Evolutionary conservation across 2,113 vertebrate species (phyloP), one percentile per base, ranked within the genome.

Genomic region (Albula goreensis): DNA sequence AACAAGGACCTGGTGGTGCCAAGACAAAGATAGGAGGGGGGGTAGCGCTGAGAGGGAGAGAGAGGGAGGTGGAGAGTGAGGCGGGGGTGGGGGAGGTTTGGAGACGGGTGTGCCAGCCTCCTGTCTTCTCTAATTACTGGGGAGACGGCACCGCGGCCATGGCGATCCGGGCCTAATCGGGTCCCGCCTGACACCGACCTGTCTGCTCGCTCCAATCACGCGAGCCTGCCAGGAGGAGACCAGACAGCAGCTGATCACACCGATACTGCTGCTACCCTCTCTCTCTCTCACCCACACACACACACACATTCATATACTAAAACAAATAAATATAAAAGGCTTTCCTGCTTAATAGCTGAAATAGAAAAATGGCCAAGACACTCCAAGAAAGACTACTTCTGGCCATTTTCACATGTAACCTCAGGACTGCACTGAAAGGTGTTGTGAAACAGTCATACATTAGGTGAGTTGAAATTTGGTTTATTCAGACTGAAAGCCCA

Each of bases 51-150:
- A 60, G 49, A 17, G 13, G 78, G 66, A 9, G n/a, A 22, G 66
- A 13, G 80, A 52, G 0, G 11, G 80, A 77, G 53, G 80, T 60
- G 90, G 81, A 79, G 86, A 53, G 19, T 15, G 49, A 63, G 49
- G 49, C 4, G 85, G 70, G 10, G 22, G n/a, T 2, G 13, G 78
- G 49, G 13, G 79, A 70, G 53, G 80, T 5, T 66, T 77, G 90
- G 81, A 79, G 86, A 50, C 60, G 19, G 1, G 82, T 88, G 90
- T 93, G 93, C 91, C 94, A 95, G 93, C 91, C 88, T 92, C 94
- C 70, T 93, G 93, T 93, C 93, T 94, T 86, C 89, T 93, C 90
- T 93, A 94, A 96, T 94, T 92, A 94, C 91, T 87, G 92, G 90
- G 91, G 91, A 92, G 92, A 92, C 92, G 89, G 93, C 91, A 93